Evolutionary conservation across 2,888 invertebrate species (phyloP).

Genomic region (Epistrophe grossulariae): DNA sequence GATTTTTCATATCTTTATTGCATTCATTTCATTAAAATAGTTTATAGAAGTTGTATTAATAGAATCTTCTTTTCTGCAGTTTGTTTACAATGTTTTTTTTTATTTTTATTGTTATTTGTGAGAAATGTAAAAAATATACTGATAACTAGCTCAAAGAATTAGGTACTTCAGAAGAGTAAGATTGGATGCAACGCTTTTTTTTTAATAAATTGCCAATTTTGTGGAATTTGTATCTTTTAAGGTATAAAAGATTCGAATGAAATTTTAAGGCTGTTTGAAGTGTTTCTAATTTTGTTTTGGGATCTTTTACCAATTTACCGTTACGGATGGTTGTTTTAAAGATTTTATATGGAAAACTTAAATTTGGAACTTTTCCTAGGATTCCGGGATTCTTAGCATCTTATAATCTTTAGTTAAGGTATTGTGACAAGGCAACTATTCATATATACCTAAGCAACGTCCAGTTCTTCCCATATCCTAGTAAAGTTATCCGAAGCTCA

Average conservation of each 20-base stretch:
- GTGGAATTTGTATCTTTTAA: not conserved
- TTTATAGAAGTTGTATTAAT: constrained; percentile 18
- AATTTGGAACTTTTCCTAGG: no score
- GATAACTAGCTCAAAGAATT: not conserved
- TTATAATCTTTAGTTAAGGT: no score
- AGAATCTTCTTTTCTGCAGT: constrained; percentile 5
- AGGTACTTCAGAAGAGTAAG: not conserved
- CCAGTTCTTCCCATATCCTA: not conserved
- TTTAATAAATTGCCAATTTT: not conserved
- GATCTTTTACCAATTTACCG: no score
- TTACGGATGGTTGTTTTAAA: no score
- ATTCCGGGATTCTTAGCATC: no score
- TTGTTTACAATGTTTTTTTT: not conserved
- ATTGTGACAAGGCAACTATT: no score
- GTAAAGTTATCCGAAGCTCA: not conserved
- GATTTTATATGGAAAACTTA: no score
- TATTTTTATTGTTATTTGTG: not conserved
- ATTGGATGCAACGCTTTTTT: not conserved
- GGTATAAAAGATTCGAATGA: not conserved
- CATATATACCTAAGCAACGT: no score
- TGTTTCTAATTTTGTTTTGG: not conserved
- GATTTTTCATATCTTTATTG: constrained; percentile 41
- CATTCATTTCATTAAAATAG: constrained; percentile 39
- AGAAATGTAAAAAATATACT: not conserved
- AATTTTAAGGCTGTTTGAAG: not conserved